Base-by-base conservation (phyloP, 2,113 vertebrate genomes). In the Phaethornis superciliosus region DNA sequence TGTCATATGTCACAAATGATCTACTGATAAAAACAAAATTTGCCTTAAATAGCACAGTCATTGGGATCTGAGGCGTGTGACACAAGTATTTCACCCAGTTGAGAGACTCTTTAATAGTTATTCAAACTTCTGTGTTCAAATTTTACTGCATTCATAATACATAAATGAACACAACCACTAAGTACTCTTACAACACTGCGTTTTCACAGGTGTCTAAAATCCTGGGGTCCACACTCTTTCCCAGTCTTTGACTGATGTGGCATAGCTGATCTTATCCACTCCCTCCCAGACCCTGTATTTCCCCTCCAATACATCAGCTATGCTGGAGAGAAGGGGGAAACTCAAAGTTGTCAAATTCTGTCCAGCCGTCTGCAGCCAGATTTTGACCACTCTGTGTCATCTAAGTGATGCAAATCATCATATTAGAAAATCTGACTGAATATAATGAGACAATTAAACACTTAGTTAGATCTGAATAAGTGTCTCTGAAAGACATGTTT, bases 41-140 rank as follows among this genome's bases (percentile, higher is more conserved):
- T 81, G 71, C 96, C 85, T 83, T 86, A 94, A 96, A 96, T 88
- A 96, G 81, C 75, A 22, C 67, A 85, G 62, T 64, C 81, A 56
- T 47, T 2, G 4, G 42, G 68, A 70, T 69, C 64, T 76, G 63
- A 55, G 42, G 85, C 71, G 67, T 8, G 44, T 78, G 81, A 64
- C 91, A 83, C 89, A 30, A 52, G 35, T 82, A 85, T 78, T 93
- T 89, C 62, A 80, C 84, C 70, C 79, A 30, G 83, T 83, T 30
- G 12, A 88, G 52, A 32, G 23, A 32, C 22, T 68, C 22, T 68
- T 15, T 64, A 83, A 64, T 85, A 62, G 71, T 33, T 68, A 44
- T 51, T 51, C 68, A 46, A 74, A 74, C 28, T 67, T 77, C 42
- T 60, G 37, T 28, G 67, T 51, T 77, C 55, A 87, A n/a, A n/a